These are phyloP conservation scores for Rhamphomyia laevipes DNA, from an alignment of 2,888 invertebrate genomes.

Conservation along the genomic window DNA sequence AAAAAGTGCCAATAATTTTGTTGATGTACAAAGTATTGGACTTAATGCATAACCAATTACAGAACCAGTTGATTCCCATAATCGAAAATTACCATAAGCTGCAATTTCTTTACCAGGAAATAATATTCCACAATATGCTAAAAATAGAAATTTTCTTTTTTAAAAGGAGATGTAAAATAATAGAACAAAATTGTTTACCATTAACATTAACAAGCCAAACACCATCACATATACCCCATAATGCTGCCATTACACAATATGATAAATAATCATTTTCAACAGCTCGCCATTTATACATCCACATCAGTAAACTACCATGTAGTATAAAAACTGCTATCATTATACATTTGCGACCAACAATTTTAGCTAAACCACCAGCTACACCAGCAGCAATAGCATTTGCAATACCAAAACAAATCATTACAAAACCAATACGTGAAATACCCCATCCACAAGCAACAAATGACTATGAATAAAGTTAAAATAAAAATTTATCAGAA, in stretches of 20 bases:
- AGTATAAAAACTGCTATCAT: constrained; percentile 61
- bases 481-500: background rate
- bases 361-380: constrained; percentile 66
- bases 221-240: constrained; percentile 85
- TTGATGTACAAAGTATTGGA: constrained; percentile 59
- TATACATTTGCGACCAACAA: constrained; percentile 67
- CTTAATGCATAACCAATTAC: constrained; percentile 74
- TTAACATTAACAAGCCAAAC: constrained; percentile 88
- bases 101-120: constrained; percentile 80
- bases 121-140: constrained; percentile 73
- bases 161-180: background rate
- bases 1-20: constrained; percentile 58
- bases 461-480: constrained; percentile 49
- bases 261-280: constrained; percentile 51
- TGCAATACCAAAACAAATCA: constrained; percentile 84
- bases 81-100: constrained; percentile 81
- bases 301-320: constrained; percentile 56
- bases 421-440: constrained; percentile 82
- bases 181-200: constrained; percentile 45
- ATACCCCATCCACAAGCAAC: constrained; percentile 82
- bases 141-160: background rate
- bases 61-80: constrained; percentile 87
- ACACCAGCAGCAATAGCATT: constrained; percentile 77
- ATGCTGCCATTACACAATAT: constrained; percentile 66
- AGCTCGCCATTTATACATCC: constrained; percentile 62